These are phyloP conservation scores for Hydractinia echinata DNA, from an alignment of 30 jellyfish, hydroid and myxozoan species.

Conservation along the genomic window DNA sequence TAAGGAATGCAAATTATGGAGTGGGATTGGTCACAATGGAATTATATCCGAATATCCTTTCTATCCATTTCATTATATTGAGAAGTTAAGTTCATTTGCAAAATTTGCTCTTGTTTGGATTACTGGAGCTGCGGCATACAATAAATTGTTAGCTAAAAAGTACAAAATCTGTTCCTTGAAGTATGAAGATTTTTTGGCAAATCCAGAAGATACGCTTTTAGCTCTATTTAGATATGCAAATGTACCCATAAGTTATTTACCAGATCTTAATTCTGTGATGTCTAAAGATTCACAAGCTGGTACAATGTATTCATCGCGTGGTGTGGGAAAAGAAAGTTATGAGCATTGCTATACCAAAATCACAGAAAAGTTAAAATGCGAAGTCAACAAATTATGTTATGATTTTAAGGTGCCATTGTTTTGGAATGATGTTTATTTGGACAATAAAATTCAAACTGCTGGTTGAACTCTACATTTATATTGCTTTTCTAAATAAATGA, in stretches of 20 bases:
- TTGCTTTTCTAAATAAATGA: too few species aligned
- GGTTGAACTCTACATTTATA: not conserved
- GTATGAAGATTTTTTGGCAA: slow-evolving; percentile 23
- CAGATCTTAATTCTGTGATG: not conserved
- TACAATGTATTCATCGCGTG: slow-evolving; percentile 14
- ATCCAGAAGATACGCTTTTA: not conserved
- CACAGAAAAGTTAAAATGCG: slow-evolving; percentile 22
- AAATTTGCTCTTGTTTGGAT: slow-evolving; percentile 24
- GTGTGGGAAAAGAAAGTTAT: not conserved
- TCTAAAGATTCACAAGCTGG: slow-evolving; percentile 32
- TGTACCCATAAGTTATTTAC: slow-evolving; percentile 1
- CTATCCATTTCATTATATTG: not conserved
- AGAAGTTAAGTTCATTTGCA: not conserved
- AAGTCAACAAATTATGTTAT: slow-evolving; percentile 8
- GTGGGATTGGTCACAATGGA: slow-evolving; percentile 26
- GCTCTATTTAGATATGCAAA: not conserved
- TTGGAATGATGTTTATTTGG: slow-evolving; percentile 21
- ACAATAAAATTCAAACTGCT: not conserved
- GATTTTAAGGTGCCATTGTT: slow-evolving; percentile 33
- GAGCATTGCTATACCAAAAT: not conserved
- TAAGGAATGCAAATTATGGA: too few species aligned
- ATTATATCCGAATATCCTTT: not conserved
- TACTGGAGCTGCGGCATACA: slow-evolving; percentile 23
- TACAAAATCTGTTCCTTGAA: slow-evolving; percentile 12
- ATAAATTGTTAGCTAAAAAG: not conserved